Evolutionary conservation across 2,888 invertebrate genomes (phyloP).

Genomic region (Ganaspis brasiliensis): DNA sequence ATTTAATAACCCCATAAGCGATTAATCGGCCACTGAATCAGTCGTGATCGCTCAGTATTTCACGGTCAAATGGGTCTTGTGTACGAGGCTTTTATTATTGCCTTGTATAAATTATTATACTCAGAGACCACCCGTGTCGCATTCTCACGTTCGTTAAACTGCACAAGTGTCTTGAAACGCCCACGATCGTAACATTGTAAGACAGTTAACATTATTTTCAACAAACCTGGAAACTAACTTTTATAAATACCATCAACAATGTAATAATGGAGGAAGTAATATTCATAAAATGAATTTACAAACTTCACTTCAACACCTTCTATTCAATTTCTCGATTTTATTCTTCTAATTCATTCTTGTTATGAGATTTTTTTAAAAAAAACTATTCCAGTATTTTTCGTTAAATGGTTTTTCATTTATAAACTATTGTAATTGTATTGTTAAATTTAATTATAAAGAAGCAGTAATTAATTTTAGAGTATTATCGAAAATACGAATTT

Average conservation of each 20-base stretch:
- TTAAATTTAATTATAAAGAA: too few species aligned
- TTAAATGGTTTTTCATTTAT: too few species aligned
- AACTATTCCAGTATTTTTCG: too few species aligned
- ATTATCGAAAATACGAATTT: too few species aligned
- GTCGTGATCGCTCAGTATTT: conserved; percentile 67
- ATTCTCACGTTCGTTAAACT: conserved; percentile 33
- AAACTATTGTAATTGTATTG: too few species aligned
- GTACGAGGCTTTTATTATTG: conserved; percentile 63
- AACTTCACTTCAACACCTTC: not conserved
- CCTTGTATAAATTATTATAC: conserved; percentile 46
- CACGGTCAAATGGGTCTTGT: conserved; percentile 60
- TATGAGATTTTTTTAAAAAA: too few species aligned
- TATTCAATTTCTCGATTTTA: not conserved
- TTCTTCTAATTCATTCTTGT: not conserved
- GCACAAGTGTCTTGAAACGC: conserved; percentile 24
- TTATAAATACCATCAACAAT: not conserved
- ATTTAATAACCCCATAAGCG: conserved; percentile 68
- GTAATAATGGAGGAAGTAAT: conserved; percentile 27
- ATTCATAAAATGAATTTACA: not conserved
- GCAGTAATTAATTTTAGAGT: too few species aligned
- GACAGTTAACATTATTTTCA: conserved; percentile 34
- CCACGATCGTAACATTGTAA: conserved; percentile 40
- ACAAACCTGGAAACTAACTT: conserved; percentile 7
- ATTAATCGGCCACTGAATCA: conserved; percentile 68
- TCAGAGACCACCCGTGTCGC: conserved; percentile 66